These are phyloP conservation scores for Notarius lentiginosus DNA, from an alignment of 2,113 vertebrate genomes.

Conservation along the genomic window DNA sequence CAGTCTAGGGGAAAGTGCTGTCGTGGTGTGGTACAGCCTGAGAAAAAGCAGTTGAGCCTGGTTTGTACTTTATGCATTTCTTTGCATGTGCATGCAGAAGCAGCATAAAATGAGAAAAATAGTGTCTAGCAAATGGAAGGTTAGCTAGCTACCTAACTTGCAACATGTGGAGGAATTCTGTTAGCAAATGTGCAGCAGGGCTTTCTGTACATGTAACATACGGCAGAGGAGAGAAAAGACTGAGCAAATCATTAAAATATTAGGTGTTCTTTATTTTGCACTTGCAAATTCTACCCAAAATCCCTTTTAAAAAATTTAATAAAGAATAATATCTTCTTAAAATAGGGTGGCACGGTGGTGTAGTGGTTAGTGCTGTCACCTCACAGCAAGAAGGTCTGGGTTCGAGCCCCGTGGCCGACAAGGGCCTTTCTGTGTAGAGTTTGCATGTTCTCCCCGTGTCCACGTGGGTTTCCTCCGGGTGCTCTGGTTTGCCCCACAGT, in stretches of 20 bases:
- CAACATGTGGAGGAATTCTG: neutral
- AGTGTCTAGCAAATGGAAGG: neutral
- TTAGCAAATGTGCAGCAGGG: neutral
- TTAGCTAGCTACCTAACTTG: neutral
- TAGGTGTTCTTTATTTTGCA: too few species aligned
- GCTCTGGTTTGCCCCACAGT: too few species aligned
- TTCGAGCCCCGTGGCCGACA: too few species aligned
- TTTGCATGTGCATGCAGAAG: too few species aligned
- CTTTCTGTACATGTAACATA: neutral
- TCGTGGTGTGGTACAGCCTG: neutral
- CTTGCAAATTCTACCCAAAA: neutral
- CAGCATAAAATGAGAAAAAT: neutral
- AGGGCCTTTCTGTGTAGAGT: too few species aligned
- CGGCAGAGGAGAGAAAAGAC: neutral
- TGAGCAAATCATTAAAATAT: neutral
- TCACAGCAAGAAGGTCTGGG: too few species aligned
- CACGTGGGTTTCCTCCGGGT: too few species aligned
- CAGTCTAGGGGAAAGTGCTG: neutral
- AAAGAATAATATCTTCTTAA: neutral
- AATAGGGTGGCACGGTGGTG: neutral
- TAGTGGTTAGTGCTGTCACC: too few species aligned
- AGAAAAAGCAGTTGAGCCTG: too few species aligned
- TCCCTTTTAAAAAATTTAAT: neutral
- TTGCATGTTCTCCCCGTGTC: too few species aligned
- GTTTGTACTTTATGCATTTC: too few species aligned